phyloP scores from a whole-genome alignment of 2,113 vertebrate genomes.

The Cochlearius cochlearius region DNA sequence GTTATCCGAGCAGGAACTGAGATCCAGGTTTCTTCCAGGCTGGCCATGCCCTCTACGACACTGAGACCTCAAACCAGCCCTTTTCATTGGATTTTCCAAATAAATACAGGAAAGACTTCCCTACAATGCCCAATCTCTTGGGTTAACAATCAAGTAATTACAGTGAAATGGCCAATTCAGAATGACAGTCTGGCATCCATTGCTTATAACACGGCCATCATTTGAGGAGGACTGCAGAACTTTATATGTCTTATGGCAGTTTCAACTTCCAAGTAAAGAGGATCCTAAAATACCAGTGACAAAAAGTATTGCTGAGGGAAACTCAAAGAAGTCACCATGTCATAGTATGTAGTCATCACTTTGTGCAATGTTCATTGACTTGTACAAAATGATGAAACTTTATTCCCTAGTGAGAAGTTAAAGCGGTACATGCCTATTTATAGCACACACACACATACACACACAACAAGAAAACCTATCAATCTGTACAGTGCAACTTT shows the following conservation, averaged over 20 bases:
- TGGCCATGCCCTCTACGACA: neutral
- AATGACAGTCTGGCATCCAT: neutral
- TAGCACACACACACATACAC: neutral
- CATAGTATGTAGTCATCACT: slow-evolving; percentile 14
- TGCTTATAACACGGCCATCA: neutral
- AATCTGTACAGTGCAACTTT: neutral
- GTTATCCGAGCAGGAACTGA: neutral
- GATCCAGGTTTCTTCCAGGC: neutral
- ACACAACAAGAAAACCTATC: neutral
- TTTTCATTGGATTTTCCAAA: neutral
- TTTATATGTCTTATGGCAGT: neutral
- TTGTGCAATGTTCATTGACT: slow-evolving; percentile 33
- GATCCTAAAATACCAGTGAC: neutral
- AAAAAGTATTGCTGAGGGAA: slow-evolving; percentile 35
- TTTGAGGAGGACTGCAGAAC: neutral
- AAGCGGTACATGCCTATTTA: slow-evolving; percentile 12
- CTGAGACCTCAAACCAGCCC: neutral
- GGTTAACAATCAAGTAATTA: neutral
- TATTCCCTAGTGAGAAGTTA: slow-evolving; percentile 2
- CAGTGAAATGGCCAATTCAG: neutral
- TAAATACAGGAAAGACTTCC: neutral
- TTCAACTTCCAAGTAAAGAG: neutral
- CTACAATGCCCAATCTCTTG: neutral
- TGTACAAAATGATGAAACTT: neutral
- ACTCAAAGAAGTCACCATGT: neutral